These are phyloP conservation scores for Sebastes wilsoni DNA, from an alignment of 2,797 vertebrate genomes.

Conservation along the genomic window DNA sequence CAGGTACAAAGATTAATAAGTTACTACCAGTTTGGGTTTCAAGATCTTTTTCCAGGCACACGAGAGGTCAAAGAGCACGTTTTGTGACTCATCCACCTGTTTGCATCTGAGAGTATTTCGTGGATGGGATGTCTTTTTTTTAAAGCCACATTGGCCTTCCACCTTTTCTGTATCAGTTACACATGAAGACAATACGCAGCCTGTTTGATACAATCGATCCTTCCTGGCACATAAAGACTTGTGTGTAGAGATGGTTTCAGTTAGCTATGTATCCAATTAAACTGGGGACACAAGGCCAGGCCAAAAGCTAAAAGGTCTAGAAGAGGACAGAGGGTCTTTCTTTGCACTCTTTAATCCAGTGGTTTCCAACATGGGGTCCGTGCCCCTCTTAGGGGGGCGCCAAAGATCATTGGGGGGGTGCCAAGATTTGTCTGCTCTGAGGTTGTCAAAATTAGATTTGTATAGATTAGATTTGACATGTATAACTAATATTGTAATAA, in stretches of 20 bases:
- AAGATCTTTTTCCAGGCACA: background rate
- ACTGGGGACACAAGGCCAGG: slow-evolving; percentile 11
- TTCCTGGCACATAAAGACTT: slow-evolving; percentile 36
- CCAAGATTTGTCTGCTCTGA: too few species aligned
- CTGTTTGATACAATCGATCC: slow-evolving; percentile 67
- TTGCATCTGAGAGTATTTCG: slow-evolving; percentile 27
- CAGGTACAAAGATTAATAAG: slow-evolving; percentile 37
- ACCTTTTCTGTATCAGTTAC: slow-evolving; percentile 66
- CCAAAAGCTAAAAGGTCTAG: slow-evolving; percentile 26
- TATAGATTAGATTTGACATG: too few species aligned
- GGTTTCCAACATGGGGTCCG: too few species aligned
- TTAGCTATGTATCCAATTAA: slow-evolving; percentile 58
- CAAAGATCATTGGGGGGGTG: too few species aligned
- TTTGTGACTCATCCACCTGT: slow-evolving; percentile 29
- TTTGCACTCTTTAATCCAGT: slow-evolving; percentile 21
- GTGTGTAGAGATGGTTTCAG: slow-evolving; percentile 47
- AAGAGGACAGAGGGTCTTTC: slow-evolving; percentile 64
- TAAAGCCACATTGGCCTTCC: slow-evolving; percentile 27
- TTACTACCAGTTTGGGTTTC: slow-evolving; percentile 16
- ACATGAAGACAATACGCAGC: slow-evolving; percentile 58
- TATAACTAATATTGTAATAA: too few species aligned
- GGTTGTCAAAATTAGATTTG: too few species aligned
- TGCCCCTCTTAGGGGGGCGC: too few species aligned
- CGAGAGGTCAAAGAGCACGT: slow-evolving; percentile 10
- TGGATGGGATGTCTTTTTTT: slow-evolving; percentile 36